Base-by-base conservation (phyloP, 2,113 vertebrate species). In the Podiceps cristatus region DNA sequence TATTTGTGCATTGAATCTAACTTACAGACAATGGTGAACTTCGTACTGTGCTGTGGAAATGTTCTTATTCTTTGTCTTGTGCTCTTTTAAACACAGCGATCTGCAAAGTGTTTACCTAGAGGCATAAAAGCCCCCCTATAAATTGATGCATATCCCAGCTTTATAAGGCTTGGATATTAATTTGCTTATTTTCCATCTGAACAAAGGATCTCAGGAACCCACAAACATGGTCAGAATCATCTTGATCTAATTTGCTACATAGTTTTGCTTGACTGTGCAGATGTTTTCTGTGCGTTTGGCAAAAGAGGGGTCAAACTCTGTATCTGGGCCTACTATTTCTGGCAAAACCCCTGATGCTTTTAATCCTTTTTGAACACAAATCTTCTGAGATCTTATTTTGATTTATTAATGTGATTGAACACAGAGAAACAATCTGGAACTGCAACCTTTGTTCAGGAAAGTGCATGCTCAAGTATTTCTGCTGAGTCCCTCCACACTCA, bases 381-480 rank as follows among this genome's bases (percentile, higher is more conserved):
- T 86, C 44, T 74, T 91, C 78, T 29, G 37, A 84, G 35, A 78
- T 33, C 49, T 84, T 58, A 53, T 81, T 94, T 87, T 96, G 88
- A 81, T 92, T 88, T 88, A 89, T 94, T 95, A 96, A 67, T 52
- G 40, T 50, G 29, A 53, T 88, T 75, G 87, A 88, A 86, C 28
- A 31, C 49, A 86, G 58, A 56, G 29, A 72, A 82, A 55, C 62
- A 73, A 85, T 58, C 50, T 80, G 55, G 45, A 90, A 31, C 63
- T 42, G 59, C 0, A 6, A 68, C 87, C 81, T 93, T 50, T 7
- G 0, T 50, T 86, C 40, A 47, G 71, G 37, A 53, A 90, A 82
- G 14, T 18, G 31, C 50, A 8, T 11, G 33, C 55, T 87, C 67
- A 59, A 71, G 33, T 29, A 20, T 79, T 94, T 73, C 78, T 79